phyloP scores from a whole-genome alignment of 2,797 vertebrate genomes.

The Enteromius unitaeniatus region DNA sequence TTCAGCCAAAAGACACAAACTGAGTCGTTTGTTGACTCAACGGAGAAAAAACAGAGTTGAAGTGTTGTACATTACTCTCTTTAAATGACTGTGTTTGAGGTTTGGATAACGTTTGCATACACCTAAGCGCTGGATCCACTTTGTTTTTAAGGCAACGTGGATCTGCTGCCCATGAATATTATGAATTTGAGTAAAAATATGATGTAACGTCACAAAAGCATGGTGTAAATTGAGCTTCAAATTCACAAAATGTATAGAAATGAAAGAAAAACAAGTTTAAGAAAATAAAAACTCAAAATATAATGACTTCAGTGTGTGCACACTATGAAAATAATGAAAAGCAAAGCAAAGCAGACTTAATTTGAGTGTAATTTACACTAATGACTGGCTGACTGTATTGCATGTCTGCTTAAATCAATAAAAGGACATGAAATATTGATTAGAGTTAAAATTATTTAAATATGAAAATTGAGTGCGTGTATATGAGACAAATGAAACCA shows the following conservation, averaged over 20 bases:
- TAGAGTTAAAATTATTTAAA: not conserved
- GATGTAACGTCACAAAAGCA: not conserved
- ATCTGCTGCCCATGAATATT: not conserved
- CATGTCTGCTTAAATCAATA: not conserved
- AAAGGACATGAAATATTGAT: not conserved
- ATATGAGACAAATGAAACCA: not conserved
- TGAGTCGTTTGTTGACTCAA: not conserved
- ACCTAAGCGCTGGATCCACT: not conserved
- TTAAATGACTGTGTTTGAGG: not conserved
- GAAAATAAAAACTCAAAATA: not conserved
- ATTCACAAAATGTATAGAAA: not conserved
- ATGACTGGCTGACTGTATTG: not conserved
- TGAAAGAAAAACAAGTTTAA: not conserved
- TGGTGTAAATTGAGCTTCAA: not conserved
- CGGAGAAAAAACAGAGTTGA: not conserved
- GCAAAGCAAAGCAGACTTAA: not conserved
- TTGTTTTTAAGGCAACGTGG: not conserved
- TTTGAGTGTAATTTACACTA: not conserved
- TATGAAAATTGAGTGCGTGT: too few species aligned
- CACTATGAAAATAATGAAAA: not conserved
- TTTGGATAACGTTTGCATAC: not conserved
- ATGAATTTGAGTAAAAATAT: not conserved
- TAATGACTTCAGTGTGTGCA: not conserved
- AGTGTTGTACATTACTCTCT: not conserved
- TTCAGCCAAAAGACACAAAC: conserved; percentile 11